Percentiles rank a stretch among this genome's conserved stretches.
phyloP scores from a whole-genome alignment of 2,888 invertebrate species.

The Miltochrista miniata region DNA sequence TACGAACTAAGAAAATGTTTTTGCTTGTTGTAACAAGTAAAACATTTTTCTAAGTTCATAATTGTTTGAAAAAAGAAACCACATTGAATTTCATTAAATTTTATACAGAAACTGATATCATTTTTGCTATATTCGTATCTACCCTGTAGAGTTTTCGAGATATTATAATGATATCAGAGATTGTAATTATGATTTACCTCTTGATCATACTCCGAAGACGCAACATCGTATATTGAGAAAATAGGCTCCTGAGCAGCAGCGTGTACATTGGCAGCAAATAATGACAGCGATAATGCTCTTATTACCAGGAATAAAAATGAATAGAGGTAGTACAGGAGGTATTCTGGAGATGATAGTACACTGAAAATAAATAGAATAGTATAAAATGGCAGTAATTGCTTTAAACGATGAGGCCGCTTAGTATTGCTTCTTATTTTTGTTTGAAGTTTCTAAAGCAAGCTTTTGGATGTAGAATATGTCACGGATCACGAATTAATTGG shows the following conservation, averaged over 20 bases:
- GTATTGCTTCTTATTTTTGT: too few relatives aligned
- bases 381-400: too few relatives aligned
- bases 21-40: too few relatives aligned
- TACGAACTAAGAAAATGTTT: neutral
- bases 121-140: too few relatives aligned
- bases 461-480: too few relatives aligned
- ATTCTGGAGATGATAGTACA: constrained; percentile 21
- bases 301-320: constrained; percentile 40
- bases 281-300: constrained; percentile 31
- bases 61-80: too few relatives aligned
- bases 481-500: too few relatives aligned
- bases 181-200: constrained; percentile 25
- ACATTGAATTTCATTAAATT: too few relatives aligned
- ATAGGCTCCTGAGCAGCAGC: constrained; percentile 37
- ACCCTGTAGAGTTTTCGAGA: neutral
- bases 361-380: constrained; percentile 37
- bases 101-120: too few relatives aligned
- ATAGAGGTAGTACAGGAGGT: constrained; percentile 38
- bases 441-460: too few relatives aligned
- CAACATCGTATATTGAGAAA: constrained; percentile 36
- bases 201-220: constrained; percentile 36
- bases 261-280: constrained; percentile 45
- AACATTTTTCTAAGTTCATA: too few relatives aligned
- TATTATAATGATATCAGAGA: neutral
- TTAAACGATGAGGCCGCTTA: too few relatives aligned